Conservation (phyloP, 2,797 vertebrate species). For the Hyperoplus lanceolatus region DNA sequence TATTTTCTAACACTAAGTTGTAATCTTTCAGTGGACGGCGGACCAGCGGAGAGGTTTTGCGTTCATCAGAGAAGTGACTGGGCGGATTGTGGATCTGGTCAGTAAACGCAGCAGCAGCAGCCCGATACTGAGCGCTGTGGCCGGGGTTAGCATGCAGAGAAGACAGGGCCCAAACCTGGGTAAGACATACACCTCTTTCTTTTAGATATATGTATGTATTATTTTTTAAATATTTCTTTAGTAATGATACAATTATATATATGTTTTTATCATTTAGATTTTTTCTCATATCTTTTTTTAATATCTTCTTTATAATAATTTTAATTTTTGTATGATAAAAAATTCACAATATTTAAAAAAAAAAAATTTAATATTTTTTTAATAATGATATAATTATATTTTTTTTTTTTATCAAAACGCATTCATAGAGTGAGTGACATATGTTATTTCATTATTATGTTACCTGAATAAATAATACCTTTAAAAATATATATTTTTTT, state of each 20-base stretch:
- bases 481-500: neutral
- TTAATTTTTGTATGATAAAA: too few relatives aligned
- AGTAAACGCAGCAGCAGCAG: constrained; percentile 89
- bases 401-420: too few relatives aligned
- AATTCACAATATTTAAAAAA: too few relatives aligned
- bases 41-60: constrained; percentile 82
- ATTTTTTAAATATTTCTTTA: too few relatives aligned
- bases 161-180: constrained; percentile 70
- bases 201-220: too few relatives aligned
- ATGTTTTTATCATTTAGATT: too few relatives aligned
- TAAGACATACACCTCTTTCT: constrained; percentile 38
- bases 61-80: constrained; percentile 89
- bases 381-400: too few relatives aligned
- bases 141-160: constrained; percentile 89
- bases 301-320: neutral
- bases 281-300: neutral
- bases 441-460: too few relatives aligned
- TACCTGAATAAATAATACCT: neutral
- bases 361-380: too few relatives aligned
- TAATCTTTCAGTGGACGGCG: constrained; percentile 85
- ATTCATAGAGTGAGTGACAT: too few relatives aligned
- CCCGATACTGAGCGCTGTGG: constrained; percentile 88
- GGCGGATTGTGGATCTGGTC: constrained; percentile 90
- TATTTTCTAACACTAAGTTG: neutral
- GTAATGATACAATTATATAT: too few relatives aligned